These are phyloP conservation scores for Philotrypesis tridentata DNA, from an alignment of 1,140 invertebrate species.

Conservation along the genomic window DNA sequence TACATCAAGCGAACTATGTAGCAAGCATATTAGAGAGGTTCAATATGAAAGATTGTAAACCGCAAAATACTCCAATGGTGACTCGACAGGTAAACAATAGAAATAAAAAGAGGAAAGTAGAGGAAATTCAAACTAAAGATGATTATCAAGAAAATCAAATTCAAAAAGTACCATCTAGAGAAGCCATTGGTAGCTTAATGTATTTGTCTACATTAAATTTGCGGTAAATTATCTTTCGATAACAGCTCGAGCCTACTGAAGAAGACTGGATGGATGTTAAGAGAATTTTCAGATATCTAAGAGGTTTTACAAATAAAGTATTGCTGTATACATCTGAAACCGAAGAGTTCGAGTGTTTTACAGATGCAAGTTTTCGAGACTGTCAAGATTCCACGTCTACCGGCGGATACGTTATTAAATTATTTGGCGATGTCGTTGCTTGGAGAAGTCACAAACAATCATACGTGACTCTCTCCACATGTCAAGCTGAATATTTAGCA, in stretches of 20 bases:
- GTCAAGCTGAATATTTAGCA: no score
- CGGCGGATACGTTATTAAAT: not conserved
- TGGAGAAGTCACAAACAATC: no score
- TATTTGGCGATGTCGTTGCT: constrained; percentile 2
- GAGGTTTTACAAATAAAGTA: not conserved
- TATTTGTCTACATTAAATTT: not conserved
- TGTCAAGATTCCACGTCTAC: not conserved
- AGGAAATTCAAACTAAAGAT: no score
- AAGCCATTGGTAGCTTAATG: not conserved
- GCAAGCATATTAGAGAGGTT: no score
- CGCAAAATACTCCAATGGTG: no score
- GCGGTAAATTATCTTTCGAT: not conserved
- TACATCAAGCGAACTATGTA: no score
- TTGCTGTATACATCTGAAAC: no score
- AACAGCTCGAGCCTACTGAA: not conserved
- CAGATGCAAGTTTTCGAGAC: not conserved
- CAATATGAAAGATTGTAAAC: no score
- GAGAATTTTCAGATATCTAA: not conserved
- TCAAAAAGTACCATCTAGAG: not conserved
- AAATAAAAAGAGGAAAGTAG: no score
- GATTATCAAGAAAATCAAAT: not conserved
- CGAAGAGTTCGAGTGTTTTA: not conserved
- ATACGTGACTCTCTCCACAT: no score
- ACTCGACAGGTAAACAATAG: no score
- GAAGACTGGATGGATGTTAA: not conserved